Base-by-base conservation (phyloP, 2,888 invertebrate genomes). In the Ornithoptera priamus region DNA sequence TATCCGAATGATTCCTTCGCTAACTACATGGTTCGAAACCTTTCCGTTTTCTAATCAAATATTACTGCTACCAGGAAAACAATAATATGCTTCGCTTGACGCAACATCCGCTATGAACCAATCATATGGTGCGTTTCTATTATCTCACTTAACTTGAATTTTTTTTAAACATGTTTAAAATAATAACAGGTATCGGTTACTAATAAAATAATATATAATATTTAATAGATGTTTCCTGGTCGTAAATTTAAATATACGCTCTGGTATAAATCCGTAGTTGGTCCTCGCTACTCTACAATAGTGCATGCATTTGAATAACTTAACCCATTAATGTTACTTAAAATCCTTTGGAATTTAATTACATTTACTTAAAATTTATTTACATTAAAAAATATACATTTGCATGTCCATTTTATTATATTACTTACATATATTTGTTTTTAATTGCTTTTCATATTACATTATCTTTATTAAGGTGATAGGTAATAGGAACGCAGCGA, bases 61-160 rank as follows among this genome's bases (percentile, higher is more conserved):
- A 4, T 57, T 22, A 39, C 22, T 65, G 36, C 64, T 57, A 39
- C 57, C 64, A 42, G 57, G 64, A 65, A 56, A 56, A 61, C 61
- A 18, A 18, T 36, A 39, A 61, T 39, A n/a, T 42, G 17, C 39
- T 39, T n/a, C 39, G 39, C 20, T 20, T 61, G 60, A 18, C 17
- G 7, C n/a, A 61, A 60, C 18, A 60, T 24, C 60, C 24, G 36
- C 60, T 60, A 60, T 60, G 60, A 60, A 60, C 18, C 36, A 4
- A 24, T 30, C 60, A 22, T 60, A 60, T 22, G 60, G 36, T 30
- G 60, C 36, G 24, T 36, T 60, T 60, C 7, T 18, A 60, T 60
- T 60, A 53, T 46, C 46, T 46, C 53, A 53, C n/a, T 8, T n/a
- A 53, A n/a, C 3, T 15, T 15, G 10, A 46, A 15, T 46, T 12